Base-by-base conservation (phyloP, 2,888 invertebrate species). In the Hirtodrosophila trivittata region DNA sequence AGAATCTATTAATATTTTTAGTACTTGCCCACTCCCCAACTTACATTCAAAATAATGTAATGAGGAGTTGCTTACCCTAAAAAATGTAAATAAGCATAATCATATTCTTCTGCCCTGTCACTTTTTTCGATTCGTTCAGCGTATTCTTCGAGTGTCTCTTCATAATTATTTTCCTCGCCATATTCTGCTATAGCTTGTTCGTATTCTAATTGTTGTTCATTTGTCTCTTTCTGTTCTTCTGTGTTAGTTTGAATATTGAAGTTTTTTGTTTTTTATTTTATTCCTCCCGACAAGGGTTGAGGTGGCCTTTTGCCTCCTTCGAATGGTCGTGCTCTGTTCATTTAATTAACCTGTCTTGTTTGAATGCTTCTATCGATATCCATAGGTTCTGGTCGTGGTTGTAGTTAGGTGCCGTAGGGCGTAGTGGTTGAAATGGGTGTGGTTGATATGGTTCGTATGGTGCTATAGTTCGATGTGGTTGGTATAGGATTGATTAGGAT, bases 1-100 rank as follows among this genome's bases (percentile, higher is more conserved):
- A 1, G 65, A 60, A 16, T 72, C 66, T 16, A 71, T 67, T 9
- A 73, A 14, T 12, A 77, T 62, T 63, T 60, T 69, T 3, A 72
- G 7, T 28, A 45, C 50, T 50, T 66, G 21, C 39, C 64, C 67
- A 35, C 57, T 70, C 65, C 58, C 66, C 57, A 57, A 46, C 25
- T 37, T 52, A 6, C 49, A 38, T 41, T 73, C 63, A 18, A 67
- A 43, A 28, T 71, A 71, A 0, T 73, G 73, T 26, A 73, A 38
- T 32, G 67, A 69, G 65, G 71, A 71, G 54, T 41, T 28, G 0
- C 32, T 68, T 64, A 66, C 9, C 52, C 64, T 75, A 66, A 73
- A 71, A 73, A 74, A 73, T 67, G 33, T 18, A 70, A 38, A 14
- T 69, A 51, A 4, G 21, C 14, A 12, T 55, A 39, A 14, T 55